Base-by-base conservation (phyloP, 2,113 vertebrate species). In the Sardina pilchardus region DNA sequence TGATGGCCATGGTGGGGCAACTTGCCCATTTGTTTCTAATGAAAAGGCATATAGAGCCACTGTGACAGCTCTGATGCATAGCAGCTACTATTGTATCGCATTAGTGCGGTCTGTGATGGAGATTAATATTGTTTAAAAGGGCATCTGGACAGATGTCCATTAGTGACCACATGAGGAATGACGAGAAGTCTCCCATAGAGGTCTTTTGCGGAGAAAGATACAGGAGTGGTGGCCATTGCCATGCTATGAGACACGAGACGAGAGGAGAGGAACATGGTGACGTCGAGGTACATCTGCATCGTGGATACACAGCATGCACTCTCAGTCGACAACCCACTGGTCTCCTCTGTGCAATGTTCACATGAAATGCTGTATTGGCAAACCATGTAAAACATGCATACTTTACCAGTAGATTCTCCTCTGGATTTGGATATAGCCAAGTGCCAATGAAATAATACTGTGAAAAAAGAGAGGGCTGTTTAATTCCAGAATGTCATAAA, bases 51-150 rank as follows among this genome's bases (percentile, higher is more conserved):
- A 34, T 36, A 34, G 3, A 36, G 71, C 30, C 30, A 36, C 9
- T 78, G 71, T 78, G 71, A 78, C 30, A 78, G 71, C 14, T 78
- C 39, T 78, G 71, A 78, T 78, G 71, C 34, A 78, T 34, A 78
- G 34, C 71, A 78, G 71, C 71, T 78, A 78, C 71, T 17, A 16
- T 30, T 30, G 71, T 78, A 78, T 78, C 30, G 14, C 10, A 78
- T 78, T 78, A 78, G 71, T 6, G 71, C 39, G 71, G 14, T 78
- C 30, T 34, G 71, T 78, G 71, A 78, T 34, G 71, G 34, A 78
- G 71, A 78, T 78, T 78, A 78, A 0, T 12, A 34, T 78, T 16
- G 26, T 78, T 78, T 78, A 12, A 17, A 82, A 43, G 53, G 36
- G 7, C 45, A 83, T 78, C 30, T 78, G 71, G 14, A 34, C 30